phyloP scores from a whole-genome alignment of 2,113 vertebrate genomes.

The Hydropotes inermis region DNA sequence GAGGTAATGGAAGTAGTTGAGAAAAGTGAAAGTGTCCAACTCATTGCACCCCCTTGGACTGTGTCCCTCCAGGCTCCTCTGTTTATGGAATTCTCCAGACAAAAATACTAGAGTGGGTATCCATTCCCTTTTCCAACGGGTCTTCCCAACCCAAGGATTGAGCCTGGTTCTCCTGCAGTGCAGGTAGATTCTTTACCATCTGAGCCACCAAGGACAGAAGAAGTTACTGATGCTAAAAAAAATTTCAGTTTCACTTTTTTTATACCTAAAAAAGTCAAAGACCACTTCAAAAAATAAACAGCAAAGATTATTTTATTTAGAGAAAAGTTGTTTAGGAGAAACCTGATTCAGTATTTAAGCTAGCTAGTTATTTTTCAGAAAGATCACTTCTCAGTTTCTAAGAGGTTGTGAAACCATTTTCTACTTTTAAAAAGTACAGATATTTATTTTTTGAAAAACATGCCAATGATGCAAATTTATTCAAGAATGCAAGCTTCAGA shows the following conservation, averaged over 20 bases:
- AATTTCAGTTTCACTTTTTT: neutral
- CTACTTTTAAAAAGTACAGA: neutral
- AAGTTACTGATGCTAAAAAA: neutral
- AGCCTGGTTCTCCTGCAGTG: neutral
- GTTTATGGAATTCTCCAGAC: neutral
- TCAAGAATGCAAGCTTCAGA: neutral
- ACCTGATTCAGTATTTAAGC: neutral
- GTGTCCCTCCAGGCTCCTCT: neutral
- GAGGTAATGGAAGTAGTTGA: neutral
- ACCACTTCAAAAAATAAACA: neutral
- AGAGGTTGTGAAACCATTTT: neutral
- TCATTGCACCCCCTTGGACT: neutral
- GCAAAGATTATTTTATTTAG: neutral
- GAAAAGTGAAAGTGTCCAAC: neutral
- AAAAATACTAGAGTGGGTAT: neutral
- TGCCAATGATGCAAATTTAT: neutral
- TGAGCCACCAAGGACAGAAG: neutral
- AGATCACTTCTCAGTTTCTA: neutral
- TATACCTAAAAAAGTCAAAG: neutral
- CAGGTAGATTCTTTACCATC: neutral
- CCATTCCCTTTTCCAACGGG: neutral
- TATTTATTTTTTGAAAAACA: neutral
- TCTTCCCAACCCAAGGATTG: neutral
- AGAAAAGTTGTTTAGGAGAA: neutral
- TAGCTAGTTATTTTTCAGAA: neutral